Evolutionary conservation across 2,797 vertebrate species (phyloP), one percentile per base, ranked within the genome.

Genomic region (Dipus sagitta): DNA sequence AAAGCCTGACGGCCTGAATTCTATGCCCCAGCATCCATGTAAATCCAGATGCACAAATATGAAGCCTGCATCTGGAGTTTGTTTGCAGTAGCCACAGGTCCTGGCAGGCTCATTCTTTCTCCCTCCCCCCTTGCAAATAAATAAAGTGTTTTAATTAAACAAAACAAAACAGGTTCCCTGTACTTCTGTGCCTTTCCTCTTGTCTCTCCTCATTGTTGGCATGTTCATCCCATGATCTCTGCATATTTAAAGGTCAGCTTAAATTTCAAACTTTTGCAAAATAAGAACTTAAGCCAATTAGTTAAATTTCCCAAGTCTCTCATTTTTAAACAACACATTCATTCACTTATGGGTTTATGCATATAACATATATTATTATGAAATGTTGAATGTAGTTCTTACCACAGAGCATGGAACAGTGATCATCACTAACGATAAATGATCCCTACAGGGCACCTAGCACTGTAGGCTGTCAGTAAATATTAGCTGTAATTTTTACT

Each of bases 301-400:
- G 47, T 47, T 47, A 47, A 7, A 47, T 47, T 47, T 47, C 9
- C 47, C 38, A 38, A 47, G 47, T 47, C 47, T 47, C 8, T 7
- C 47, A 47, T 47, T 47, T 47, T 47, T 47, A 9, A 47, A 47
- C 8, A 47, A 47, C 47, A 47, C 11, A 47, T 47, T 47, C 47
- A 47, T 47, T 47, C 47, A 47, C 8, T 47, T 47, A 47, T 47
- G 47, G 47, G 9, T 10, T 47, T 47, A 47, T 47, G 9, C 47
- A 47, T 47, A 2, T 47, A 47, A 47, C 11, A 47, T 85, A 24
- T 14, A 62, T 58, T 77, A 34, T 86, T 79, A 84, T 86, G 12
- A 82, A 95, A 88, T 92, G 5, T 6, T 68, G 10, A 91, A 68
- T 38, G 58, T 47, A 82, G 52, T 88, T 88, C 54, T 91, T 84